Conservation (phyloP, 1,140 invertebrate genomes). For the Macrotrachela quadricornifera region DNA sequence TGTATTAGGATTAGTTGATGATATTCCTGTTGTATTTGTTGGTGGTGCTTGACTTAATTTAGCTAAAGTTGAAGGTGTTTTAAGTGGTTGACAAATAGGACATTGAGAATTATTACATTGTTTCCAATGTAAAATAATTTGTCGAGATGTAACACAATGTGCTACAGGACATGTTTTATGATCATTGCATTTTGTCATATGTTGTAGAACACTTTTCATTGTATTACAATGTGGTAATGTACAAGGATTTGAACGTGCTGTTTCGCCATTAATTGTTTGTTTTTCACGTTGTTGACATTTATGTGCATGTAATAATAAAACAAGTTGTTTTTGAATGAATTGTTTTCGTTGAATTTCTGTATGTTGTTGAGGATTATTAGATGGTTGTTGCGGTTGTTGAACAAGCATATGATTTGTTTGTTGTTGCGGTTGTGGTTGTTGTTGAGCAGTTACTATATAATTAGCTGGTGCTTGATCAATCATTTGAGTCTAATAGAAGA, state of each 20-base stretch:
- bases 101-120: slow-evolving; percentile 81
- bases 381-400: background rate
- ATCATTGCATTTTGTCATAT: slow-evolving; percentile 89
- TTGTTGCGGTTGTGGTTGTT: background rate
- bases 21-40: background rate
- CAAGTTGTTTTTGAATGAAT: slow-evolving; percentile 43
- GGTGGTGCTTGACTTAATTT: slow-evolving; percentile 5
- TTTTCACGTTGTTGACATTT: slow-evolving; percentile 44
- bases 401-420: background rate
- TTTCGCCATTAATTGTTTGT: too few species aligned
- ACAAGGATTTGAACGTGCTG: slow-evolving; percentile 33
- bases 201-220: slow-evolving; percentile 95
- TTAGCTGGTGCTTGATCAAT: too few species aligned
- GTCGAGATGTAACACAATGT: slow-evolving; percentile 89
- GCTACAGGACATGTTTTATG: slow-evolving; percentile 44
- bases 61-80: slow-evolving; percentile 32
- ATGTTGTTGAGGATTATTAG: background rate
- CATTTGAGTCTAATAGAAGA: too few species aligned
- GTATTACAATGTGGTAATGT: slow-evolving; percentile 84
- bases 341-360: background rate
- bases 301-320: slow-evolving; percentile 84
- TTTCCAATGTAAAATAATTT: slow-evolving; percentile 98
- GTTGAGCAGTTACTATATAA: too few species aligned
- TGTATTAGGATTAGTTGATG: background rate
- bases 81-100: slow-evolving; percentile 86